Base-by-base conservation (phyloP, 2,888 invertebrate genomes). In the Lacanobia wlatinum region DNA sequence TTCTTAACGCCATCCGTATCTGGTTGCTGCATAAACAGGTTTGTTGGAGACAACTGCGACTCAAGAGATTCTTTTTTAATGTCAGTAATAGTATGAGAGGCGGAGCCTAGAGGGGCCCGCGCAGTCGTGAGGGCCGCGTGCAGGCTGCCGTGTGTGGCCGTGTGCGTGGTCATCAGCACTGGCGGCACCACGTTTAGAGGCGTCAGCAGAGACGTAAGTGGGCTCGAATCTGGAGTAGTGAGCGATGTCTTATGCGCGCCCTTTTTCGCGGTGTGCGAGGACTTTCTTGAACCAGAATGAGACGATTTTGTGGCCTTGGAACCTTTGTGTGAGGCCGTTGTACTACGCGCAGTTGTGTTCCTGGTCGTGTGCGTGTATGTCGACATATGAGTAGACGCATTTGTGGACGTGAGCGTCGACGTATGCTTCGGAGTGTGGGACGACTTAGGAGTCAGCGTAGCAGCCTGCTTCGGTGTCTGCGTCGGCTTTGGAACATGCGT, bases 1-100 rank as follows among this genome's bases (percentile, higher is more conserved):
- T 91, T 91, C 81, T 95, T 94, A 2, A 93, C 88, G 50, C 58
- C 28, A 1, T 75, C 76, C 12, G 48, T 1, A 46, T 92, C 92
- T 0, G 92, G 90, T 14, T 92, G 93, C 3, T 90, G 84, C 0
- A 90, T 84, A 2, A 92, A 87, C 10, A 90, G 40, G 0, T 70
- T 73, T 89, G 1, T 85, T 75, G 78, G 68, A 50, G 78, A 70
- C 10, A 38, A n/a, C 21, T 62, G 63, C 12, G 77, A 38, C 10
- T 59, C 56, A 12, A 56, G 52, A 60, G 72, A 60, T 50, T 75
- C 78, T 43, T 90, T 89, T 73, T 93, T 91, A 8, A 88, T 80
- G 59, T 88, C 88, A 0, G 86, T 34, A 59, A 58, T 9, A 5
- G 62, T 67, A 21, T 63, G 62, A 43, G 71, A 4, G 14, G 40